A percentile compares a stretch with the other conserved stretches of the same genome.
phyloP scores from a whole-genome alignment of 2,113 vertebrate genomes.

The Perccottus glenii region DNA sequence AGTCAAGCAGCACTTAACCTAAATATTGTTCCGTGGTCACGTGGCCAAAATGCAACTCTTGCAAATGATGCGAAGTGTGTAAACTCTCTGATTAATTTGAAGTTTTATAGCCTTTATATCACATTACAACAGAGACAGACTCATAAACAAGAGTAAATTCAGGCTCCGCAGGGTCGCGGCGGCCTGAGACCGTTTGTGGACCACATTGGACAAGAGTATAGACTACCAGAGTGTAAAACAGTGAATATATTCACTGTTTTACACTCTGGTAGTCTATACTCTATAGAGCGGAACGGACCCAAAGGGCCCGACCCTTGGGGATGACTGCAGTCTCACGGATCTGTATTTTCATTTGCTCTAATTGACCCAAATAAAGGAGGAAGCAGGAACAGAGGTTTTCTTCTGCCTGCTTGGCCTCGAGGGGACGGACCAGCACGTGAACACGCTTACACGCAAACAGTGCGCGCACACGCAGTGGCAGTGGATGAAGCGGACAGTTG shows the following conservation, averaged over 20 bases:
- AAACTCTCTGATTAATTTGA: background rate
- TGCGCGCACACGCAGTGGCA: slow-evolving; percentile 7
- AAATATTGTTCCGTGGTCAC: slow-evolving; percentile 10
- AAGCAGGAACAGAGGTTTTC: slow-evolving; percentile 64
- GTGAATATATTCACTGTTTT: background rate
- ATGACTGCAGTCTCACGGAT: slow-evolving; percentile 37
- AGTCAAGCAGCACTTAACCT: background rate
- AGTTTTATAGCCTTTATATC: slow-evolving; percentile 8
- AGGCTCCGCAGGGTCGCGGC: slow-evolving; percentile 15
- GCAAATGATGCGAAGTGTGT: background rate
- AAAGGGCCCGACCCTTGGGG: slow-evolving; percentile 22
- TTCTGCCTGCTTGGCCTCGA: slow-evolving; percentile 62
- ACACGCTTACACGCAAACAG: slow-evolving; percentile 13
- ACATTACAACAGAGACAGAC: background rate
- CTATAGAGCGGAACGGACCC: slow-evolving; percentile 1
- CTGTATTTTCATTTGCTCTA: slow-evolving; percentile 81
- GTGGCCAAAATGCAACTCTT: background rate
- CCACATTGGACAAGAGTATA: background rate
- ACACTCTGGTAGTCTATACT: background rate
- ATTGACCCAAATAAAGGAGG: slow-evolving; percentile 88
- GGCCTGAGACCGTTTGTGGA: slow-evolving; percentile 10
- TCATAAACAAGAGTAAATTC: background rate
- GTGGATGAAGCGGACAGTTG: slow-evolving; percentile 41
- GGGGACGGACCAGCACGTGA: slow-evolving; percentile 53
- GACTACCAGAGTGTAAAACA: background rate